Percentiles rank a stretch among this genome's conserved stretches.
Evolutionary conservation across 2,113 vertebrate genomes (phyloP).

Genomic region (Xerus inauris): DNA sequence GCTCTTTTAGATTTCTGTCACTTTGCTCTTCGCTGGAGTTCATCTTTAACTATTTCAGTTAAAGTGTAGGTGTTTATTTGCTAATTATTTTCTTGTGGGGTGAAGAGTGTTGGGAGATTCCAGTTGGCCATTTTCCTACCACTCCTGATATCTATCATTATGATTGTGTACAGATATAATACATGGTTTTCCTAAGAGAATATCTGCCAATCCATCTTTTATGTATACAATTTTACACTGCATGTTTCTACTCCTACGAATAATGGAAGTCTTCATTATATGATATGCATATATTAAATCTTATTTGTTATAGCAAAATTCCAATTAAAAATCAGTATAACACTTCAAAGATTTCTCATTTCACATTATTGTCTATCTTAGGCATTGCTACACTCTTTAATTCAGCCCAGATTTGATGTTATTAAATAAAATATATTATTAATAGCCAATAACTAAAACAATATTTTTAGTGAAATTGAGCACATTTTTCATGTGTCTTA

Average conservation of each 20-base stretch:
- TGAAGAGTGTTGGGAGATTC: neutral
- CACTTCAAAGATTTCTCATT: neutral
- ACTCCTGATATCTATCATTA: neutral
- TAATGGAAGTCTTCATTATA: neutral
- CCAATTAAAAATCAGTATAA: neutral
- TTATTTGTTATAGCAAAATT: neutral
- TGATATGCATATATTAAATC: neutral
- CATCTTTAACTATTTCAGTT: neutral
- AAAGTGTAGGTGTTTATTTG: neutral
- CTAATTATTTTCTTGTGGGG: too few relatives aligned
- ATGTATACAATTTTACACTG: neutral
- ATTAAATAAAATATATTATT: neutral
- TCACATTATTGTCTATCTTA: neutral
- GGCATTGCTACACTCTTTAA: neutral
- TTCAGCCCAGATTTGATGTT: neutral
- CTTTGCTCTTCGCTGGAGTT: neutral
- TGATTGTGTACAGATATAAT: neutral
- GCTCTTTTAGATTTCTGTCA: neutral
- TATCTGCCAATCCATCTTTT: neutral
- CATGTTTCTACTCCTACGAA: neutral
- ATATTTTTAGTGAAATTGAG: neutral
- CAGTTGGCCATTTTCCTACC: neutral
- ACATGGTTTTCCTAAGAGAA: neutral
- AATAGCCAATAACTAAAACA: neutral
- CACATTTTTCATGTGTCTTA: neutral